Percentiles rank a stretch among this genome's conserved stretches.
These are phyloP conservation scores for Panorpa germanica DNA, from an alignment of 2,888 invertebrate species.

Conservation along the genomic window DNA sequence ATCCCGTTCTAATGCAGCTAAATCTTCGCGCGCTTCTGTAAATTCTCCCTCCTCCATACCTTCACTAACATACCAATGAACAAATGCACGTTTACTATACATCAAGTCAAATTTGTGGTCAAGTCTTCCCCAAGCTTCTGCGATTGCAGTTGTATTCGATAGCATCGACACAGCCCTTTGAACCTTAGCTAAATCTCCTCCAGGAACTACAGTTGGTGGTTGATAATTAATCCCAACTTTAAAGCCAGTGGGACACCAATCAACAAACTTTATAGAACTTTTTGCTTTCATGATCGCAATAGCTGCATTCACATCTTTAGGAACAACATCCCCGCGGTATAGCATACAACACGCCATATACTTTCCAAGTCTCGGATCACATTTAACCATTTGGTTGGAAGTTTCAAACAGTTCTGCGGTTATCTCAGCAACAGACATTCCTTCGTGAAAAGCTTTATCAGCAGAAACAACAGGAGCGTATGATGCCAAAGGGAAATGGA, in stretches of 20 bases:
- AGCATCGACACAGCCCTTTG: slow-evolving; percentile 72
- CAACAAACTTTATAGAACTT: slow-evolving; percentile 68
- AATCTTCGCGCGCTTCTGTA: slow-evolving; percentile 59
- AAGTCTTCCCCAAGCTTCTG: slow-evolving; percentile 75
- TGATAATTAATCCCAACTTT: slow-evolving; percentile 68
- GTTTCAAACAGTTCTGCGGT: slow-evolving; percentile 75
- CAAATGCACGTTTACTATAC: slow-evolving; percentile 85
- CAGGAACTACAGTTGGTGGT: slow-evolving; percentile 49
- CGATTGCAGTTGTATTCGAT: slow-evolving; percentile 78
- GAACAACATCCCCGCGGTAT: slow-evolving; percentile 79
- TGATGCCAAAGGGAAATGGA: slow-evolving; percentile 67
- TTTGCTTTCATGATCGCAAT: slow-evolving; percentile 61
- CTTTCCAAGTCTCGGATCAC: slow-evolving; percentile 57
- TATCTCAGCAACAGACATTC: slow-evolving; percentile 60
- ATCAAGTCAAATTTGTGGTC: slow-evolving; percentile 90
- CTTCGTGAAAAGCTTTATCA: slow-evolving; percentile 55
- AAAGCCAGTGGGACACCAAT: slow-evolving; percentile 83
- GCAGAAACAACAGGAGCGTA: slow-evolving; percentile 55
- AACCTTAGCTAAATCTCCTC: slow-evolving; percentile 57
- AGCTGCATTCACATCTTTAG: slow-evolving; percentile 73
- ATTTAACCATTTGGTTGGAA: slow-evolving; percentile 72
- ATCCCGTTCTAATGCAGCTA: slow-evolving; percentile 51
- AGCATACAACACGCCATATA: slow-evolving; percentile 82
- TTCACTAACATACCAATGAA: slow-evolving; percentile 74
- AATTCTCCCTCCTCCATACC: slow-evolving; percentile 75